Conservation (phyloP, 2,888 invertebrate genomes). For the Drosophila pseudotalamancana region DNA sequence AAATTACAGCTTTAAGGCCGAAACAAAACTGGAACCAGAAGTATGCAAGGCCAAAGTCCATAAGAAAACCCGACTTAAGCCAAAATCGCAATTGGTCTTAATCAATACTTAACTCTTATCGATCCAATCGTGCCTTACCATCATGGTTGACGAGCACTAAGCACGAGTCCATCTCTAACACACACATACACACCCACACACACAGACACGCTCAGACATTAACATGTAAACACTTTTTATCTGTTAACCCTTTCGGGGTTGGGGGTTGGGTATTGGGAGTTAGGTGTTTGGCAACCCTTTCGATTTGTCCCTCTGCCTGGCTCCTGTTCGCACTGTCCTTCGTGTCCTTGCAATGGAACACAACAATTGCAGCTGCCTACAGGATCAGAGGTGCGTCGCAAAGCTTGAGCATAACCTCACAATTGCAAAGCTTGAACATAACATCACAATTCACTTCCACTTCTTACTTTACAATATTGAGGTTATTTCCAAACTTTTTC, state of each 20-base stretch:
- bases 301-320: neutral
- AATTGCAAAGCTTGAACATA: neutral
- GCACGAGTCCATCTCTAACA: constrained; percentile 2
- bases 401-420: neutral
- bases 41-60: neutral
- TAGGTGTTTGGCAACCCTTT: constrained; percentile 52
- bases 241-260: constrained; percentile 10
- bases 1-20: too few species aligned
- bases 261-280: neutral
- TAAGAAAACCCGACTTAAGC: neutral
- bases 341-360: constrained; percentile 16
- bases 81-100: neutral
- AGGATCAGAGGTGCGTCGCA: constrained; percentile 4
- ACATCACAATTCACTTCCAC: neutral
- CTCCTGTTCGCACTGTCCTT: constrained; percentile 26
- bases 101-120: too few species aligned
- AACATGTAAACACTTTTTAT: constrained; percentile 17
- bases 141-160: neutral
- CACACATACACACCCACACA: neutral
- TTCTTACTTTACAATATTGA: neutral
- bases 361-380: neutral
- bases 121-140: neutral
- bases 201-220: neutral
- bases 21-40: too few species aligned
- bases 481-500: neutral